Base-by-base conservation (phyloP, 2,888 invertebrate species). In the Eupithecia subumbrata region DNA sequence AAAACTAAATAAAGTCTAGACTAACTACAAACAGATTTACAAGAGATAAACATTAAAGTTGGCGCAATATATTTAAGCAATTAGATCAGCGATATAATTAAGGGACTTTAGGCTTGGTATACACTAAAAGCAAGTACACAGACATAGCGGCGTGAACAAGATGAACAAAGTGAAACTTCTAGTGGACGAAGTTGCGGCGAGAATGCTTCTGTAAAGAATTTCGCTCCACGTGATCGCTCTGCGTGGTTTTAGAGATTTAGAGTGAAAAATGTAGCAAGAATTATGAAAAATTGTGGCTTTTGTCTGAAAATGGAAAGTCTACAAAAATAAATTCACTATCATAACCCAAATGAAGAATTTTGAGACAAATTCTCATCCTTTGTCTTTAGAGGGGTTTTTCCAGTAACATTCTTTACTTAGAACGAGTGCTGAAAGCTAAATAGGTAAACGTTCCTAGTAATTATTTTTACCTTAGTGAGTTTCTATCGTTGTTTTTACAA, bases 1-100 rank as follows among this genome's bases (percentile, higher is more conserved):
- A 45, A 63, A 72, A 80, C 74, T 79, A 81, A 82, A 81, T 82
- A 79, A 77, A 80, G 82, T 79, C 80, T 83, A 84, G 82, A 82
- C 77, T 72, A 9, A 78, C 70, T 67, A 75, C 77, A 81, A 80
- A 79, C 77, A 82, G 80, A 81, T 81, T 82, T 80, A 52, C 72
- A 73, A 45, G 74, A 74, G 74, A 79, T 67, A 80, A 84, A 80
- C 76, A 75, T 56, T 70, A 76, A 86, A 83, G 81, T 85, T 85
- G 74, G 77, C 79, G 78, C 77, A 78, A 77, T 77, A 80, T 78
- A 76, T 80, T 80, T 75, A 66, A 67, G 67, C 75, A 81, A 81
- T 80, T 79, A 67, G 22, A 22, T 79, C 72, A 74, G 56, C 48
- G 25, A 78, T 78, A 80, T 82, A 82, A 80, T 80, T 76, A 78